Percentiles rank a stretch among this genome's conserved stretches.
phyloP scores from a whole-genome alignment of 2,113 vertebrate genomes.

The Spea multiplicata region DNA sequence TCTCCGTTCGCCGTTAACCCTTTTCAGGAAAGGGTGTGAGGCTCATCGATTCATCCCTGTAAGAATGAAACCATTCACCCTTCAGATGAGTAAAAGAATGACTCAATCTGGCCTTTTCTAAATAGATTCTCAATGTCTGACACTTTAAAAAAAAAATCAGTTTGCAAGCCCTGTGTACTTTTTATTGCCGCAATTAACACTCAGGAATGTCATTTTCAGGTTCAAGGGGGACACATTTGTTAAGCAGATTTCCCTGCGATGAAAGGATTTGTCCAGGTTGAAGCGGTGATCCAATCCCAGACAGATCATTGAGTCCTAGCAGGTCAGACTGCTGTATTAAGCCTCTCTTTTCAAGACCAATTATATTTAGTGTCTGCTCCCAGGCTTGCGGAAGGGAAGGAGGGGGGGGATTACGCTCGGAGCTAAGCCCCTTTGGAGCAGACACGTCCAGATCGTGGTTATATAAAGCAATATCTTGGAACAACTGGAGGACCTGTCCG shows the following conservation, averaged over 20 bases:
- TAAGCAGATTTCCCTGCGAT: conserved; percentile 60
- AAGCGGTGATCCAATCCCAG: conserved; percentile 54
- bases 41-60: no score
- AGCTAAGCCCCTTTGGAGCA: conserved; percentile 20
- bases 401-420: conserved; percentile 5
- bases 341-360: conserved; percentile 31
- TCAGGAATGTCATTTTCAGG: conserved; percentile 52
- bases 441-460: neutral
- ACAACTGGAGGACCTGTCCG: conserved; percentile 8
- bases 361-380: conserved; percentile 29
- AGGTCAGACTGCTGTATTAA: conserved; percentile 50
- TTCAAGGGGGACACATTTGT: conserved; percentile 58
- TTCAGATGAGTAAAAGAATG: neutral
- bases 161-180: conserved; percentile 7
- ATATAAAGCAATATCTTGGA: neutral
- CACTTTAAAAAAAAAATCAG: neutral
- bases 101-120: neutral
- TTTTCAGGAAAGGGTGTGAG: no score
- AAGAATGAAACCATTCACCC: neutral
- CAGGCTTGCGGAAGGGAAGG: conserved; percentile 14
- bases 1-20: no score
- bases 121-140: neutral
- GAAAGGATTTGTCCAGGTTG: conserved; percentile 63
- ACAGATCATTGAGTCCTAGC: conserved; percentile 53
- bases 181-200: conserved; percentile 20